These are phyloP conservation scores for Hylyphantes graminicola DNA, from an alignment of 1,140 invertebrate genomes.

Conservation along the genomic window DNA sequence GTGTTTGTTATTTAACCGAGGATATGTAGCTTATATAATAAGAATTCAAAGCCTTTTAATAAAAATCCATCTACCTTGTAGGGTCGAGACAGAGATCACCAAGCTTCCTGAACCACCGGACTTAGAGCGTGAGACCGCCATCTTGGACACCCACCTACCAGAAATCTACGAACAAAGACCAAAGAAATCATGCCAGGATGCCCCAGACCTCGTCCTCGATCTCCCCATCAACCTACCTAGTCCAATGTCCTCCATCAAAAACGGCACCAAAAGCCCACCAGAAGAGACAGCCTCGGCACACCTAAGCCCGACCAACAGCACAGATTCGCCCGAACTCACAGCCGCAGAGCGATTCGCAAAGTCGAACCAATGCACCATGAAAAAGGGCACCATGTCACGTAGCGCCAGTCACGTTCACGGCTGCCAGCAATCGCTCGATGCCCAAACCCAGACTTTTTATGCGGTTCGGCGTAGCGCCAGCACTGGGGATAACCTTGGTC, in stretches of 20 bases:
- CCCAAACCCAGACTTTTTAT: conserved; percentile 64
- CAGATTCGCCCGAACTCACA: conserved; percentile 76
- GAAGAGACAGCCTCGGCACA: conserved; percentile 66
- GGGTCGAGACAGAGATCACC: not conserved
- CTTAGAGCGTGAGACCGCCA: not conserved
- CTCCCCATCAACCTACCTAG: conserved; percentile 74
- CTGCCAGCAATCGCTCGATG: conserved; percentile 60
- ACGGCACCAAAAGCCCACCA: conserved; percentile 64
- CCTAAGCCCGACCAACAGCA: conserved; percentile 67
- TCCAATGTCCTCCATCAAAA: conserved; percentile 56
- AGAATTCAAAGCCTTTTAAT: too few relatives aligned
- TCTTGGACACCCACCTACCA: conserved; percentile 9
- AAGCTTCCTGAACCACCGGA: conserved; percentile 23
- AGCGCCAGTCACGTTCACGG: conserved; percentile 57
- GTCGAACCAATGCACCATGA: conserved; percentile 84
- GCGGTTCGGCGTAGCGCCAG: conserved; percentile 62
- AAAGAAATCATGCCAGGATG: conserved; percentile 72
- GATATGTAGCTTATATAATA: too few relatives aligned
- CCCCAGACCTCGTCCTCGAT: conserved; percentile 91
- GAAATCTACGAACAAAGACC: conserved; percentile 34
- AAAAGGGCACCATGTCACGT: conserved; percentile 71
- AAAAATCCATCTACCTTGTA: too few relatives aligned
- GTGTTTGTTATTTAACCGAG: too few relatives aligned
- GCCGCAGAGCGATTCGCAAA: conserved; percentile 80
- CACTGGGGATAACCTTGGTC: conserved; percentile 56